Evolutionary conservation across 2,888 invertebrate genomes (phyloP), one percentile per base, ranked within the genome.

Genomic region (Margaritifera margaritifera): DNA sequence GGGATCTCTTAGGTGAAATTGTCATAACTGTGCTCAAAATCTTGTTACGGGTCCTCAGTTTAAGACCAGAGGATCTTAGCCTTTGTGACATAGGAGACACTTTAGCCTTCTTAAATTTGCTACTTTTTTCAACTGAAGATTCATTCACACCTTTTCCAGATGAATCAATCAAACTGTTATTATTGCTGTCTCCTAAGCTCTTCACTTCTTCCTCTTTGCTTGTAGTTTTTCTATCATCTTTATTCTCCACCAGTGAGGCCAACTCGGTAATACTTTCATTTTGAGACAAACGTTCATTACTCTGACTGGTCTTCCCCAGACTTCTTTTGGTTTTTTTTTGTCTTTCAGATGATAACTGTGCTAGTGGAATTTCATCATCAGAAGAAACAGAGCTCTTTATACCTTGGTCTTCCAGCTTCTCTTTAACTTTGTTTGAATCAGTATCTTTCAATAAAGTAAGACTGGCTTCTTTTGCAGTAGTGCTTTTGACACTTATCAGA

Each of bases 81-180:
- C 67, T 65, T 5, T 59, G 57, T 18, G 68, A 64, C 52, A 71
- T 57, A 6, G 74, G 74, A 24, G 74, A 74, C n/a, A 57, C 64
- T 68, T 68, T 71, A 22, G 54, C 62, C 2, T 58, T 50, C 27
- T 19, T 27, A n/a, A 58, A 18, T 25, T 58, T 62, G 42, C 11
- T 15, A 42, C 11, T 42, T 42, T 3, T 42, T 42, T 42, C 15
- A 42, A 42, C 15, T 42, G 42, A 42, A 42, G 42, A 42, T 15
- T 42, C 15, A 42, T 11, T 42, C 42, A 11, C 3, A 42, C 42
- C 42, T 42, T 42, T 42, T 42, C 15, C 42, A 2, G 42, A 42
- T 42, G 42, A 42, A 42, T 15, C 11, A 42, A 42, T 42, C 15
- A 42, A 42, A 42, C 42, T 42, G 42, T 42, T 42, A 15, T 42